These are phyloP conservation scores for Melanotaenia duboulayi DNA, from an alignment of 2,113 vertebrate genomes.

Conservation along the genomic window DNA sequence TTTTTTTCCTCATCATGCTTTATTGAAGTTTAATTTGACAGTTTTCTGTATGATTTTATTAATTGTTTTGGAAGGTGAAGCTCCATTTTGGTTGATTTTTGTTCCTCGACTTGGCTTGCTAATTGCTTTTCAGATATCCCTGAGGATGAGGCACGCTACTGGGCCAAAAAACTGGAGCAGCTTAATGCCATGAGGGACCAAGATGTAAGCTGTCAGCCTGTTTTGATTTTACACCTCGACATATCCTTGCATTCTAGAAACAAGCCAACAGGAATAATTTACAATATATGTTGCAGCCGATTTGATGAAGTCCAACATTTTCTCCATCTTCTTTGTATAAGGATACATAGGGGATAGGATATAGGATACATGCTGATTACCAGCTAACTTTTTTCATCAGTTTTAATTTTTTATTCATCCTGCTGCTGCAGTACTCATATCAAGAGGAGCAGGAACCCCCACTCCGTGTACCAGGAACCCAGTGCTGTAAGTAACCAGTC, in stretches of 20 bases:
- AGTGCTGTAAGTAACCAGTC: slow-evolving; percentile 92
- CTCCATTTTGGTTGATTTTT: slow-evolving; percentile 21
- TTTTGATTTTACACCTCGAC: slow-evolving; percentile 40
- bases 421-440: slow-evolving; percentile 82
- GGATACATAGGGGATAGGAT: neutral
- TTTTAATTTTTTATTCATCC: slow-evolving; percentile 6
- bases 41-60: slow-evolving; percentile 19
- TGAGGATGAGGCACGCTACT: slow-evolving; percentile 97
- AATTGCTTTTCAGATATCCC: slow-evolving; percentile 89
- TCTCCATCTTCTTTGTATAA: neutral
- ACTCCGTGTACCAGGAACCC: slow-evolving; percentile 88
- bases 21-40: neutral
- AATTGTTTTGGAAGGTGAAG: neutral
- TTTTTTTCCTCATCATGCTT: neutral
- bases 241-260: slow-evolving; percentile 36
- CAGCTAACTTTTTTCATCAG: neutral
- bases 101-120: slow-evolving; percentile 33
- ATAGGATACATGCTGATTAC: neutral
- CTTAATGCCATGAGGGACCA: slow-evolving; percentile 97
- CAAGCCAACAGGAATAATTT: slow-evolving; percentile 29
- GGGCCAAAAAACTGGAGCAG: slow-evolving; percentile 98
- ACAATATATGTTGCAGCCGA: neutral
- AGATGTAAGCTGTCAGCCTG: slow-evolving; percentile 85
- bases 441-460: slow-evolving; percentile 93
- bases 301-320: slow-evolving; percentile 14